phyloP scores from a whole-genome alignment of 2,888 invertebrate genomes.

The Mycalesis mineus region DNA sequence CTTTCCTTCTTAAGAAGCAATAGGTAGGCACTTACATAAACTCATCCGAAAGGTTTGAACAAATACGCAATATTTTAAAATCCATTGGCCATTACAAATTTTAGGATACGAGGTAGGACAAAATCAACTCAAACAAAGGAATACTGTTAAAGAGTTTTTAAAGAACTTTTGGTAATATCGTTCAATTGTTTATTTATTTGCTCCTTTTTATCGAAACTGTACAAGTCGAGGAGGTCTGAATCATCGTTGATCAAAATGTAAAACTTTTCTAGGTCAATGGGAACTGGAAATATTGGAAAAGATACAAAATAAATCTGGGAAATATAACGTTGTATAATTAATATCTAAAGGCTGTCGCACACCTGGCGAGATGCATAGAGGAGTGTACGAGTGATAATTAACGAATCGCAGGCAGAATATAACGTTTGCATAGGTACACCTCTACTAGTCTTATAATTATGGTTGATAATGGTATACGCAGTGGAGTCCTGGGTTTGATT shows the following conservation, averaged over 20 bases:
- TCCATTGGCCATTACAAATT: background rate
- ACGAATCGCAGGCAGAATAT: no score
- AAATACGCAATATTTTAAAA: no score
- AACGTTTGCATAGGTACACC: no score
- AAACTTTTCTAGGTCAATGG: slow-evolving; percentile 27
- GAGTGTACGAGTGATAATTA: no score
- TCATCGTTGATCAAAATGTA: slow-evolving; percentile 26
- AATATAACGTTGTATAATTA: background rate
- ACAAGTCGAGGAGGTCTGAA: background rate
- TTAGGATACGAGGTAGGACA: background rate
- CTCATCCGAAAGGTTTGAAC: no score
- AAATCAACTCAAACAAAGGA: background rate
- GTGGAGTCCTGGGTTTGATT: no score
- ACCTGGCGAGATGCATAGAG: no score
- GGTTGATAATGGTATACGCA: no score
- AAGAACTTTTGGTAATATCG: background rate
- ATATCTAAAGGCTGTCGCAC: no score
- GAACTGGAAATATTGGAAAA: slow-evolving; percentile 16
- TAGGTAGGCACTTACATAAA: no score
- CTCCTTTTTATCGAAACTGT: background rate
- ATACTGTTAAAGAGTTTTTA: background rate
- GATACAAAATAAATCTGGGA: slow-evolving; percentile 4
- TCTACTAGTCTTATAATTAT: no score
- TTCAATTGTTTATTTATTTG: slow-evolving; percentile 1
- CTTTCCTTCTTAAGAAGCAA: no score